Evolutionary conservation across 2,113 vertebrate genomes (phyloP).

Genomic region (Ceratotherium simum): DNA sequence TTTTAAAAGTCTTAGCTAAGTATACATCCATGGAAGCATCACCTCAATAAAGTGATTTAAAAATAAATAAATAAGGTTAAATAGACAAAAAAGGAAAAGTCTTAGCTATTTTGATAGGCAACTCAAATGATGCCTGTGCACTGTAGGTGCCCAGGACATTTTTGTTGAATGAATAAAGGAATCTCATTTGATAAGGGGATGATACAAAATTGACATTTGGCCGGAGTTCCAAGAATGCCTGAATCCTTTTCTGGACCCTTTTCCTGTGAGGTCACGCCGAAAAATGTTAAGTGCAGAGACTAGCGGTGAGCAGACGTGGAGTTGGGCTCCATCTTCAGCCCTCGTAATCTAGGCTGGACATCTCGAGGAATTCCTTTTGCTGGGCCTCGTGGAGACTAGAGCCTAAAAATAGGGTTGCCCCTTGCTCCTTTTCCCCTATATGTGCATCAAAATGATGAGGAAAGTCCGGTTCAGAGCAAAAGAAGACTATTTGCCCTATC

Average conservation of each 20-base stretch:
- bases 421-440: background rate
- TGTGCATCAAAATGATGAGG: background rate
- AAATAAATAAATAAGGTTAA: background rate
- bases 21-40: background rate
- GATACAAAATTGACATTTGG: conserved; percentile 7
- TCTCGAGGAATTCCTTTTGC: conserved; percentile 39
- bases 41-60: background rate
- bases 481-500: background rate
- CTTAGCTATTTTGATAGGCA: conserved; percentile 46
- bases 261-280: background rate
- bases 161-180: conserved; percentile 11
- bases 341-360: background rate
- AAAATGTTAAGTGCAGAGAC: background rate
- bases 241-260: conserved; percentile 11
- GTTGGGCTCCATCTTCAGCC: background rate
- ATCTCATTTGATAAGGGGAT: conserved; percentile 24
- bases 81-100: background rate
- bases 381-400: background rate
- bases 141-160: background rate
- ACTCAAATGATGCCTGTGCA: background rate
- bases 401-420: background rate
- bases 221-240: conserved; percentile 5
- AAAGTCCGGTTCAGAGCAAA: background rate
- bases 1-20: conserved; percentile 51
- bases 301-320: background rate